Percentiles rank a stretch among this genome's conserved stretches.
These are phyloP conservation scores for Aleadryas rufinucha DNA, from an alignment of 2,113 vertebrate species.

Conservation along the genomic window DNA sequence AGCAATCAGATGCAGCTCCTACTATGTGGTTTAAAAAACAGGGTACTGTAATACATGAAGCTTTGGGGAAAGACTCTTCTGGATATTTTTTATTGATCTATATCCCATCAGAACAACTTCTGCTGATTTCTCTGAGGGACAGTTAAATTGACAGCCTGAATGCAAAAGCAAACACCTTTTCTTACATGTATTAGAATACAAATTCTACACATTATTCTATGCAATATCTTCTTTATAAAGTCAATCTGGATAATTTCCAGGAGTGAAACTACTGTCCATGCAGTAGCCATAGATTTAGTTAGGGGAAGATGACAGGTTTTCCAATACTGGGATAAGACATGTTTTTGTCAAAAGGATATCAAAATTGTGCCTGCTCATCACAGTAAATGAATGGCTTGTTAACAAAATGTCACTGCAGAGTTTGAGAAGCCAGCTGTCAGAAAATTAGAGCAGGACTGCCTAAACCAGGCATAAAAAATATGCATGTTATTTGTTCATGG, in stretches of 20 bases:
- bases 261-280: neutral
- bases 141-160: neutral
- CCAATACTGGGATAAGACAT: neutral
- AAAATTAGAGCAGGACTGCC: neutral
- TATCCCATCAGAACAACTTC: neutral
- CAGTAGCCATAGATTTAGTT: neutral
- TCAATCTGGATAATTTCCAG: neutral
- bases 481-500: neutral
- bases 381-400: neutral
- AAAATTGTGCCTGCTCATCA: neutral
- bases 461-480: neutral
- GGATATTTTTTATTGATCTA: neutral
- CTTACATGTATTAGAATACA: neutral
- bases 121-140: neutral
- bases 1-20: neutral
- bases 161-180: neutral
- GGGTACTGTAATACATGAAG: rapidly evolving
- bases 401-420: neutral
- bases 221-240: neutral
- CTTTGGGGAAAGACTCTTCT: neutral
- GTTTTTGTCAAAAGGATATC: neutral
- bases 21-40: neutral
- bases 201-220: neutral
- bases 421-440: neutral
- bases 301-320: neutral